Evolutionary conservation across 2,888 invertebrate genomes (phyloP).

Genomic region (Anagyrus pseudococci): DNA sequence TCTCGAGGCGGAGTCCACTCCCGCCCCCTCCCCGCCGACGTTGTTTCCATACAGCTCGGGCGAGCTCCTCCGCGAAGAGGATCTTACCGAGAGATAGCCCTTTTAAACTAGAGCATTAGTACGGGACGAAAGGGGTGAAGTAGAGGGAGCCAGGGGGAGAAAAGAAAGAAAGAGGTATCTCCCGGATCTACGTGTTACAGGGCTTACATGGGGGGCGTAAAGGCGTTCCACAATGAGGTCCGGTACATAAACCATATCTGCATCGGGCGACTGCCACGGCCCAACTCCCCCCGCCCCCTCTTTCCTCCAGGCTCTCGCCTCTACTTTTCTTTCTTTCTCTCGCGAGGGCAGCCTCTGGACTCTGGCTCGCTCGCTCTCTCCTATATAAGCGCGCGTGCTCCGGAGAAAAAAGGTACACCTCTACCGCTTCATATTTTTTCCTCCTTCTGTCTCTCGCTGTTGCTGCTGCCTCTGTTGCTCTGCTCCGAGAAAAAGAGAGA

Average conservation of each 20-base stretch:
- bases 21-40: background rate
- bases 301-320: constrained; percentile 37
- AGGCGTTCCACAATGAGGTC: constrained; percentile 54
- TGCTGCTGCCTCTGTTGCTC: constrained; percentile 11
- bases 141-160: constrained; percentile 45
- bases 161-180: constrained; percentile 48
- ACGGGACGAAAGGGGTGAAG: constrained; percentile 48
- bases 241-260: constrained; percentile 59
- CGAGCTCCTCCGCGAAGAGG: constrained; percentile 30
- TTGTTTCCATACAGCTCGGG: constrained; percentile 10
- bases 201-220: constrained; percentile 46
- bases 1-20: constrained; percentile 3
- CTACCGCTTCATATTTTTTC: no score
- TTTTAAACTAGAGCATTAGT: constrained; percentile 61
- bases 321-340: background rate
- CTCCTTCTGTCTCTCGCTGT: constrained; percentile 5
- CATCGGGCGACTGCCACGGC: constrained; percentile 42
- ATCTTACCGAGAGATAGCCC: constrained; percentile 50
- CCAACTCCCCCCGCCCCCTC: no score
- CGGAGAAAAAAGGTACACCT: no score
- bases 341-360: no score
- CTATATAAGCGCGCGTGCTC: no score
- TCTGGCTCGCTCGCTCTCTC: no score
- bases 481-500: no score
- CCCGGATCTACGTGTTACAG: constrained; percentile 51